Evolutionary conservation across 2,113 vertebrate species (phyloP), one percentile per base, ranked within the genome.

Genomic region (Grus americana): DNA sequence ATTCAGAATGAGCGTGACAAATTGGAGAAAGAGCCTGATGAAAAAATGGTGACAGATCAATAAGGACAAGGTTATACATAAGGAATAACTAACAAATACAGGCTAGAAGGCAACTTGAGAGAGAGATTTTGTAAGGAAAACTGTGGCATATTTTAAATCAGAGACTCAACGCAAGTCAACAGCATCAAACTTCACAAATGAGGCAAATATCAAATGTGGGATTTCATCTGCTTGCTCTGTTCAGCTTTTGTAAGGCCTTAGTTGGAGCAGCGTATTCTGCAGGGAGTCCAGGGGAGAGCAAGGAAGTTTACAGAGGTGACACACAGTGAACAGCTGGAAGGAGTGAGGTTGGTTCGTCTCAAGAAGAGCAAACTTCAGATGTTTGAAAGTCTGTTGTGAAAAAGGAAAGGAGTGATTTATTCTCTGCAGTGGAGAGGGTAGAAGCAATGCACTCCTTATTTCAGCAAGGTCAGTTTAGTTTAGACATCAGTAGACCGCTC

Each of bases 1-100:
- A 96, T 95, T 94, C 90, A 95, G 88, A 96, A 90, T 66, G 78
- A 94, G 74, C 52, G 88, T 88, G 87, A 96, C 54, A 95, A 94
- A 94, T 90, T 82, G 73, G 63, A 96, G 78, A 91, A 95, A 87
- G 62, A 94, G 49, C 40, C 73, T 75, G 87, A 95, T 94, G 90
- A 94, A 94, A 95, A 97, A 93, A 73, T n/a, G 13, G 90, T 94
- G 93, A 95, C 84, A 96, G 94, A 96, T 96, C 95, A 96, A 96
- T 96, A 96, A 91, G 80, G 74, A 96, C 90, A 93, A 95, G 81
- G 90, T 96, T 95, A 95, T 93, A 92, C 85, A 34, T 62, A 58
- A 90, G 78, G 54, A 95, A 92, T 95, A 92, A 86, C 57, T 55
- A 92, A 79, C 74, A 93, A 82, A 91, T 87, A 44, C 81, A 46